Evolutionary conservation across 2,113 vertebrate genomes (phyloP).

Genomic region (Bufo gargarizans): DNA sequence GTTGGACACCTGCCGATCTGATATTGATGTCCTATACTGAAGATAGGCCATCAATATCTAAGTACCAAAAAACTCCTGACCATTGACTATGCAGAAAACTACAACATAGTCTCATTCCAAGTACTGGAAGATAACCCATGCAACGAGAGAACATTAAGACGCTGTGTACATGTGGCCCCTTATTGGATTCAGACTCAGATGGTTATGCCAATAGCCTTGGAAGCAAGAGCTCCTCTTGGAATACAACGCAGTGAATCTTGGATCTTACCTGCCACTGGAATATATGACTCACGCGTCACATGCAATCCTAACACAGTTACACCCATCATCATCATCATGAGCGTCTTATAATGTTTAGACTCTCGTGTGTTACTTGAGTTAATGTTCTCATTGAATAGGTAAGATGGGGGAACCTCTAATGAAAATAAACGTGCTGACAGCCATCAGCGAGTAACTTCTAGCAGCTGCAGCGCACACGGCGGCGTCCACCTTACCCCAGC

Average conservation of each 20-base stretch:
- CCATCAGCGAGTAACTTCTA: slow-evolving; percentile 15
- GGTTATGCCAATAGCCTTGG: background rate
- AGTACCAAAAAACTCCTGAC: no score
- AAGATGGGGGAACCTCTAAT: slow-evolving; percentile 35
- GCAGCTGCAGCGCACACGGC: slow-evolving; percentile 8
- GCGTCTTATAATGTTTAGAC: slow-evolving; percentile 26
- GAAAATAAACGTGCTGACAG: slow-evolving; percentile 45
- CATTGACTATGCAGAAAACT: no score
- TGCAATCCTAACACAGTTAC: background rate
- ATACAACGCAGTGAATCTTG: background rate
- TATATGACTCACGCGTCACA: background rate
- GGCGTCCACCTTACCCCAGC: background rate
- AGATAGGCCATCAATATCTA: no score
- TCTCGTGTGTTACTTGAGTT: slow-evolving; percentile 1
- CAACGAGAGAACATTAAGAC: no score
- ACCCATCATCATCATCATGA: slow-evolving; percentile 18
- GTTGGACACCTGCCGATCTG: no score
- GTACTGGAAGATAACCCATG: no score
- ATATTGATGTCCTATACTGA: no score
- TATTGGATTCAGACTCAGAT: no score
- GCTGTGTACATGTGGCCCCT: no score
- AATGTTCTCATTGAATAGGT: slow-evolving; percentile 9
- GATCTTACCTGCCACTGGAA: background rate
- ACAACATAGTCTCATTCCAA: no score
- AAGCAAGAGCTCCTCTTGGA: background rate